Evolutionary conservation across 92 coral and sea anemone genomes (phyloP), one percentile per base, ranked within the genome.

Genomic region (Epizoanthus stellaris): DNA sequence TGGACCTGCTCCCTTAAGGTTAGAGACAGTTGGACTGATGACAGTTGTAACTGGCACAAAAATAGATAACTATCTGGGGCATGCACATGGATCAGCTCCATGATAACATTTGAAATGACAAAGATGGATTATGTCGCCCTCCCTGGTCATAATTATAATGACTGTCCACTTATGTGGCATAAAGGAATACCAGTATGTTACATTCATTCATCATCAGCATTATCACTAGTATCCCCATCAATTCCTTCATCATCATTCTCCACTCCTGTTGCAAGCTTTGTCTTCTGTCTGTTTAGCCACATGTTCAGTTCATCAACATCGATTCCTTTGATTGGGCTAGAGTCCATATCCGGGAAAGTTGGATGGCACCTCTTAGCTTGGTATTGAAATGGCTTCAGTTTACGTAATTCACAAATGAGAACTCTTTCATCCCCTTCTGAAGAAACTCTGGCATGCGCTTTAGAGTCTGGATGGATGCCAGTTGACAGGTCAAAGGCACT

Each of bases 151-250:
- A 42, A 42, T 6, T 42, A 3, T 6, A 42, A 4, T 42, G 6
- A 42, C 4, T 42, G 25, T 0, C 25, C 25, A 23, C 25, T 23
- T 23, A 0, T 23, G 25, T 23, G 25, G 25, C 0, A 23, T 23
- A 23, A 23, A 23, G 25, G 25, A 23, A 42, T 42, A 42, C 6
- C 47, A 42, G 6, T 0, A 42, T 42, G 47, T 42, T 42, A 12
- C 53, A 79, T 21, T 79, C 30, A 79, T n/a, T 79, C 84, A 43
- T 60, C 84, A 79, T 79, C 84, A 62, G 84, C 43, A 36, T 52
- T 40, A 40, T 73, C 79, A 73, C 57, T 14, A 15, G 54, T 23
- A 21, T 59, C 84, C 3, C 58, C 21, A 34, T 79, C 25, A 75
- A 66, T 36, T 4, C 67, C 81, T 42, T 75, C 84, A 23, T 79